Base-by-base conservation (phyloP, 2,888 invertebrate genomes). In the Conistra vaccinii region DNA sequence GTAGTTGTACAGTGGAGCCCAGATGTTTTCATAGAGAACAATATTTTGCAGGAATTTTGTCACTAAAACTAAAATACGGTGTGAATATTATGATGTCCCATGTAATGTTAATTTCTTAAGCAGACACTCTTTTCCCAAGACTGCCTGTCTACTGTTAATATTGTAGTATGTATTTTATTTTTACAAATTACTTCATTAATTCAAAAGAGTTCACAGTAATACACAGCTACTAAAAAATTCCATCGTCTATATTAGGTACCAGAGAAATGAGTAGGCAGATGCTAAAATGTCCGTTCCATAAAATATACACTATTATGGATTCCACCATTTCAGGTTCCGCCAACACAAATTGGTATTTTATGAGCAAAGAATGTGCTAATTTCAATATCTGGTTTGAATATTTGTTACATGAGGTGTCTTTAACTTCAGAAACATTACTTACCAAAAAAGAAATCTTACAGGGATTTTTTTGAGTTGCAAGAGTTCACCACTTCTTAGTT, bases 241-340 rank as follows among this genome's bases (percentile, higher is more conserved):
- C 32, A 48, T 32, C 4, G 57, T 67, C 14, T 32, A 39, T 7
- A 45, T 51, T 12, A 42, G 20, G 0, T 20, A 65, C 12, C 0
- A 20, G 20, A 77, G 17, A 51, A 0, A 26, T 70, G 48, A 55
- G 66, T 77, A 73, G 77, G 78, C 62, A 57, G 78, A 61, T 68
- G 29, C 26, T 70, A 17, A 7, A 32, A 67, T 32, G 26, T 26
- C 42, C 48, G 57, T 48, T 48, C 32, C 20, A 65, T 71, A 66
- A 65, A 63, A 45, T 17, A 57, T 69, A 39, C 32, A 14, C 45
- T 48, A 58, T 71, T 71, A 82, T 65, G 60, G 78, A 48, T 20
- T n/a, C 29, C 10, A 61, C 55, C 55, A 74, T 74, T 67, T 70
- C 51, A 29, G 29, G 63, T 70, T 62, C n/a, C 26, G 17, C 72